Evolutionary conservation across 2,797 vertebrate genomes (phyloP), one percentile per base, ranked within the genome.

Genomic region (Garrulus glandarius): DNA sequence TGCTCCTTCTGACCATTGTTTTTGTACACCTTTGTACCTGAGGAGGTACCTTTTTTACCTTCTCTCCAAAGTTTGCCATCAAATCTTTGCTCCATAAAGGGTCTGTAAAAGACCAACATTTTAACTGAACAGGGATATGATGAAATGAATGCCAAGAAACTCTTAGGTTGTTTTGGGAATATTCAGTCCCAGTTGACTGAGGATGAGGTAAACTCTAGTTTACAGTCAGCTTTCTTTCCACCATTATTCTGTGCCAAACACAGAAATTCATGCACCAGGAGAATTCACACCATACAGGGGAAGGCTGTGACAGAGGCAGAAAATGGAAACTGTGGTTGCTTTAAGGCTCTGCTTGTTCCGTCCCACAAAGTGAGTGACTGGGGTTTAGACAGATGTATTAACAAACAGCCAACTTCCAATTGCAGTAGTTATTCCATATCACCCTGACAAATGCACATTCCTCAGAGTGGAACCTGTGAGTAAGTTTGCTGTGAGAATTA

Each of bases 211-310:
- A 82, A 37, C 8, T n/a, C 16, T 39, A 37, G 4, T 23, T 93
- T 34, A 65, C 20, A 70, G 16, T 44, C 32, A 79, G 24, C 49
- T 22, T 92, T 72, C 30, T 91, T 91, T 18, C 9, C 7, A 60
- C 24, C 11, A 19, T 87, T 57, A 16, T 67, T 93, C 36, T 83
- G 19, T 32, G 26, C 21, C 32, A 74, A 87, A 77, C 11, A 34
- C 18, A 87, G 49, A 68, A 29, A 50, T 57, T 65, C 16, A 19
- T 41, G 39, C 18, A 27, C 8, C 22, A 76, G 19, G 16, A 69
- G 61, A 76, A 76, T 24, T 10, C n/a, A n/a, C 0, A 0, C 8
- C 41, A 4, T n/a, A 53, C 6, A 39, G 43, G 27, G 10, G 41
- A 71, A 60, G 18, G 23, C 29, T 63, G 32, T 83, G 37, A 61